Percentiles rank a stretch among this genome's conserved stretches.
These are phyloP conservation scores for Xestia xanthographa DNA, from an alignment of 2,888 invertebrate species.

Conservation along the genomic window DNA sequence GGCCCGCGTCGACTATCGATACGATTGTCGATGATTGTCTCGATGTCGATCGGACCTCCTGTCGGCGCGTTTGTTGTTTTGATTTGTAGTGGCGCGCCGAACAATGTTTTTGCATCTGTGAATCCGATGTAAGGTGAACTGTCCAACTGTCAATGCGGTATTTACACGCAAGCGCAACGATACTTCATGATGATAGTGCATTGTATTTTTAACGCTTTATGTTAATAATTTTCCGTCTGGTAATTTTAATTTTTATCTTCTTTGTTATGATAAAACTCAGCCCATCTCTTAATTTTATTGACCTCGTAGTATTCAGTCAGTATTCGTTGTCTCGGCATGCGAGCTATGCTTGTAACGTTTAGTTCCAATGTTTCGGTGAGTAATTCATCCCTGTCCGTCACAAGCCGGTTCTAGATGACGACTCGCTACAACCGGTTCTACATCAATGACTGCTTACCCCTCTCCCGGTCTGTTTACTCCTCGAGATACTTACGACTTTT, in stretches of 20 bases:
- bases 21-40: constrained; percentile 81
- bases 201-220: constrained; percentile 38
- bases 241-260: no score
- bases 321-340: constrained; percentile 54
- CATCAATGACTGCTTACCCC: constrained; percentile 88
- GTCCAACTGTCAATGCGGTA: constrained; percentile 39
- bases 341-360: constrained; percentile 67
- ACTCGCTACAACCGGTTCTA: constrained; percentile 84
- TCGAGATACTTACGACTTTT: constrained; percentile 76
- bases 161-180: constrained; percentile 50
- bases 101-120: constrained; percentile 81
- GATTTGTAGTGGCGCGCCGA: constrained; percentile 84
- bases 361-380: constrained; percentile 73
- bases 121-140: constrained; percentile 67
- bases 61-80: constrained; percentile 87
- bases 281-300: constrained; percentile 38
- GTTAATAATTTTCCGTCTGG: constrained; percentile 13
- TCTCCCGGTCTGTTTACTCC: constrained; percentile 79
- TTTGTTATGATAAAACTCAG: constrained; percentile 26
- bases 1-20: constrained; percentile 73
- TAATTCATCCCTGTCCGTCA: constrained; percentile 88
- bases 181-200: constrained; percentile 36
- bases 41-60: constrained; percentile 85
- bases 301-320: constrained; percentile 16
- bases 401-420: constrained; percentile 82